Evolutionary conservation across 2,113 vertebrate genomes (phyloP).

Genomic region (Epinephelus moara): DNA sequence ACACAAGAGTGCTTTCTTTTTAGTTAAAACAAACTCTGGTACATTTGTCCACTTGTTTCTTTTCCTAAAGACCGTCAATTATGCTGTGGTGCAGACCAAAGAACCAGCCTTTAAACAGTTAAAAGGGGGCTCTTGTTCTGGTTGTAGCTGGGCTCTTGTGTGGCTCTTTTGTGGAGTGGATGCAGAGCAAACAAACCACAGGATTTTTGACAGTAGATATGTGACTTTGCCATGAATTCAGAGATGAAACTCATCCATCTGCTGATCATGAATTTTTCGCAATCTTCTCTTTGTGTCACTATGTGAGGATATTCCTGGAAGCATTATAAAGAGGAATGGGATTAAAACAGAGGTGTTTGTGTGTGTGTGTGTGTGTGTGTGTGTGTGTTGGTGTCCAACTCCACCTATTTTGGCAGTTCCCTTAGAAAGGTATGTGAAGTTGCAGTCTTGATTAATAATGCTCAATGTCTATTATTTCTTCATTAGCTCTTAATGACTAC

Average conservation of each 20-base stretch:
- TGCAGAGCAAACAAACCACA: neutral
- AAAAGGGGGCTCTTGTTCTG: neutral
- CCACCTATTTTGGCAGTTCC: neutral
- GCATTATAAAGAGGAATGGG: neutral
- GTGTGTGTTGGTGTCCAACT: neutral
- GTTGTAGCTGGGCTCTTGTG: neutral
- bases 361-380: neutral
- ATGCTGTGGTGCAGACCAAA: neutral
- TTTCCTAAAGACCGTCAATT: neutral
- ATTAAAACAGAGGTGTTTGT: neutral
- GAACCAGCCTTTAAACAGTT: neutral
- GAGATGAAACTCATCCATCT: neutral
- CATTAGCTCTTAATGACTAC: neutral
- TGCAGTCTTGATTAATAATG: neutral
- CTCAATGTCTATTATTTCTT: neutral
- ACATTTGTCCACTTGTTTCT: neutral
- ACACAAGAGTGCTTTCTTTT: too few species aligned
- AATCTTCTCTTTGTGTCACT: too few species aligned
- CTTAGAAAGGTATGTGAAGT: neutral
- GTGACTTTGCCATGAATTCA: neutral
- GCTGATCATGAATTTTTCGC: neutral
- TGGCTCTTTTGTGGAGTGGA: neutral
- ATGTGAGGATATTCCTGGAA: too few species aligned
- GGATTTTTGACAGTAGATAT: neutral
- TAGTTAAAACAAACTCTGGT: too few species aligned